Base-by-base conservation (phyloP, 2,113 vertebrate genomes). In the Peucedramus taeniatus region DNA sequence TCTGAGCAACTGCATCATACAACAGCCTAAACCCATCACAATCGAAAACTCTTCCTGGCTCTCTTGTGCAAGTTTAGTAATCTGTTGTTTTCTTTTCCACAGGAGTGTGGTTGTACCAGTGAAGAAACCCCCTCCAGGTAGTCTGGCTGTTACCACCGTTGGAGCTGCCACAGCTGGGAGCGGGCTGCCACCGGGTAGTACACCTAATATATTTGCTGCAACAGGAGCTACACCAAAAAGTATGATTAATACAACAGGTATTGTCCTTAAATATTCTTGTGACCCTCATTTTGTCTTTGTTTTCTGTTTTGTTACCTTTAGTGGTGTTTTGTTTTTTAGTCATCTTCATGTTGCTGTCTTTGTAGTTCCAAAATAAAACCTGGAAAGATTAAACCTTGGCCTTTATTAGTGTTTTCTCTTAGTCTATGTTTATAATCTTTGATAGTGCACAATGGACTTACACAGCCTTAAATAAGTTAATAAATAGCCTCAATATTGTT, bases 211-310 rank as follows among this genome's bases (percentile, higher is more conserved):
- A 98, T 99, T 99, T 97, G 98, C 99, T 97, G 98, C 99, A 49
- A 96, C 99, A 87, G 98, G 99, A 95, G 97, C 98, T 91, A 99
- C 98, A 91, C 98, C 99, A 96, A 99, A 99, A 98, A 99, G 99
- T 98, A 99, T 99, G 99, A 99, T 99, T 98, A 99, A 99, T 98
- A 99, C 99, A 97, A 98, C 98, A 98, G 98, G 98, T 98, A 98
- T 98, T 94, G 98, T 97, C 96, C 97, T 97, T 97, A 96, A 91
- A 97, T 98, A 98, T 97, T 98, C 96, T 98, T 97, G 98, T 98
- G 97, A 92, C 79, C 76, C 89, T 85, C 97, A 97, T 98, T 89
- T 90, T 95, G 87, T 96, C 93, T 93, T 77, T 92, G 59, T 84
- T 93, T 90, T 92, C 97, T 96, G 95, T 94, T 93, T 87, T 69